phyloP scores from a whole-genome alignment of 2,888 invertebrate species.

The Spisula subtruncata region DNA sequence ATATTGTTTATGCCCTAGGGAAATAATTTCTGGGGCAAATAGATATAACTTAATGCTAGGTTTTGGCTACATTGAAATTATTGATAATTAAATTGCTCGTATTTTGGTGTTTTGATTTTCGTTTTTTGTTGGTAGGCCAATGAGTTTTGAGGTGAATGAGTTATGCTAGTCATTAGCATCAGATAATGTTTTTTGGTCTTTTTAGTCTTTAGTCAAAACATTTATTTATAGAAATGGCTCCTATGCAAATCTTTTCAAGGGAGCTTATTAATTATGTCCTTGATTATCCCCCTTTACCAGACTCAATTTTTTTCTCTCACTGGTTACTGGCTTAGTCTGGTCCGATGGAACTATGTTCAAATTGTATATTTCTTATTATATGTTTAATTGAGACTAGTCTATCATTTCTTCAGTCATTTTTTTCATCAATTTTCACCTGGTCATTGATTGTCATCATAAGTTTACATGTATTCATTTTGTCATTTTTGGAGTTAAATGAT shows the following conservation, averaged over 20 bases:
- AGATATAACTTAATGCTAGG: neutral
- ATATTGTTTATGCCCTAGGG: too few species aligned
- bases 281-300: too few species aligned
- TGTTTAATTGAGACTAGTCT: too few species aligned
- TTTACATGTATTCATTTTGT: neutral
- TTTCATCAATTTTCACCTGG: neutral
- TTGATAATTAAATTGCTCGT: neutral
- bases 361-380: neutral
- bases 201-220: too few species aligned
- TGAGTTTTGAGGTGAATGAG: neutral
- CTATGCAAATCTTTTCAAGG: too few species aligned
- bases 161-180: neutral
- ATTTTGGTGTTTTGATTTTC: neutral
- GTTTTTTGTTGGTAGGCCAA: neutral
- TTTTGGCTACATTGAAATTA: neutral
- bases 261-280: too few species aligned
- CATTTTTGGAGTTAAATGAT: neutral
- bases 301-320: too few species aligned
- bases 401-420: neutral
- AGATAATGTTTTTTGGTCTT: neutral
- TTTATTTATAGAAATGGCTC: too few species aligned
- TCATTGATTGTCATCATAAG: neutral
- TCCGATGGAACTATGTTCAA: neutral
- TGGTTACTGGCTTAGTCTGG: too few species aligned
- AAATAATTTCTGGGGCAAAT: too few species aligned